These are phyloP conservation scores for Gymnodraco acuticeps DNA, from an alignment of 2,797 vertebrate species.

Conservation along the genomic window DNA sequence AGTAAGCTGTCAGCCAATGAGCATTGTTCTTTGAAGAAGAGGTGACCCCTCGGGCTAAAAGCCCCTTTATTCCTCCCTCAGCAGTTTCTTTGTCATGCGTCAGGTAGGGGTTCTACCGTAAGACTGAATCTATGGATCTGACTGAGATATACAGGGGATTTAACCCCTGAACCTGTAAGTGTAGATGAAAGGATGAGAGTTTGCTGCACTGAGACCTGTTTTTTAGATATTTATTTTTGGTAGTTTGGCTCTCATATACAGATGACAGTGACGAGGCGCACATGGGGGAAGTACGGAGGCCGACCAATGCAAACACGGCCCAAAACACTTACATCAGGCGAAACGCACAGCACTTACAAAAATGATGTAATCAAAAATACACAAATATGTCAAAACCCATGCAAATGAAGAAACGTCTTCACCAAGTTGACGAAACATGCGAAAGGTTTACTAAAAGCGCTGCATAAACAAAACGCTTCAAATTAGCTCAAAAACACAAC, in stretches of 20 bases:
- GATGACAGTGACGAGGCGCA: no score
- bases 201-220: neutral
- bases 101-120: conserved; percentile 48
- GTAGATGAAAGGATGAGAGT: neutral
- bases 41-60: conserved; percentile 37
- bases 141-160: conserved; percentile 6
- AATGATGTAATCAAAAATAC: no score
- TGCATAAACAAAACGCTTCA: no score
- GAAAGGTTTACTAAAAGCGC: no score
- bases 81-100: conserved; percentile 48
- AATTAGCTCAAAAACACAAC: no score
- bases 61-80: conserved; percentile 37
- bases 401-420: no score
- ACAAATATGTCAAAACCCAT: no score
- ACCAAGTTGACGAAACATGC: no score
- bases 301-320: no score
- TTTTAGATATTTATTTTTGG: neutral
- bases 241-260: neutral
- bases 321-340: no score
- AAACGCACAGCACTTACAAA: no score
- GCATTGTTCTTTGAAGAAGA: conserved; percentile 57
- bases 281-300: no score
- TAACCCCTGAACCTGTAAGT: conserved; percentile 16
- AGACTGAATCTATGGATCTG: conserved; percentile 8
- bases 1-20: conserved; percentile 9